Base-by-base conservation (phyloP, 2,113 vertebrate species). In the Apodemus sylvaticus region DNA sequence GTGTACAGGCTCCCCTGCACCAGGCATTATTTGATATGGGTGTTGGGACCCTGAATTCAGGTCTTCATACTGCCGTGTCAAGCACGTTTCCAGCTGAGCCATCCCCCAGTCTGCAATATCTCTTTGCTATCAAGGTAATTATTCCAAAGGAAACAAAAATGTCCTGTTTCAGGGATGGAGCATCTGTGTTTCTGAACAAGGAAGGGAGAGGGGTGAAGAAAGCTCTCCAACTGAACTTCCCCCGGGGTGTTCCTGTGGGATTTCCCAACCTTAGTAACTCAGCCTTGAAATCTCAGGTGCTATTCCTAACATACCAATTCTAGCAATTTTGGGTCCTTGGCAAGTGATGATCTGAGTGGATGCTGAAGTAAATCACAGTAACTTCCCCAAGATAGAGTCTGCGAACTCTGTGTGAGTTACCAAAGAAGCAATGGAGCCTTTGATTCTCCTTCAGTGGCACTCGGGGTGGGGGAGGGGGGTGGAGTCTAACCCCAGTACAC, bases 361-460 rank as follows among this genome's bases (percentile, higher is more conserved):
- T 90, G 29, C n/a, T 64, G 89, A 87, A 95, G 87, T 74, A 90
- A 95, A 71, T 74, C 82, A 36, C 29, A 87, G 51, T 19, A 64
- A 62, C n/a, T 60, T 24, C 79, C n/a, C 55, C 62, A 60, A 42
- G 81, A 42, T 4, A 16, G 36, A 51, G 16, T 62, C 58, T 45
- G 24, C 19, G 39, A n/a, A n/a, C n/a, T 64, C 39, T 24, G 0
- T 55, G 11, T 14, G 34, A 81, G 34, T n/a, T 19, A 36, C 34
- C 34, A 22, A 86, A 19, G 10, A 9, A n/a, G 16, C 58, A 64
- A 45, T 11, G 60, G 81, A 31, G 13, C 1, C 0, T 45, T 62
- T 17, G 20, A 31, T 10, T 68, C 11, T 51, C 55, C n/a, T 29
- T 31, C 26, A 64, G 14, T 31, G 11, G 29, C 58, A 7, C 24